Evolutionary conservation across 2,888 invertebrate genomes (phyloP), one percentile per base, ranked within the genome.

Genomic region (Philhelius pedissequus): DNA sequence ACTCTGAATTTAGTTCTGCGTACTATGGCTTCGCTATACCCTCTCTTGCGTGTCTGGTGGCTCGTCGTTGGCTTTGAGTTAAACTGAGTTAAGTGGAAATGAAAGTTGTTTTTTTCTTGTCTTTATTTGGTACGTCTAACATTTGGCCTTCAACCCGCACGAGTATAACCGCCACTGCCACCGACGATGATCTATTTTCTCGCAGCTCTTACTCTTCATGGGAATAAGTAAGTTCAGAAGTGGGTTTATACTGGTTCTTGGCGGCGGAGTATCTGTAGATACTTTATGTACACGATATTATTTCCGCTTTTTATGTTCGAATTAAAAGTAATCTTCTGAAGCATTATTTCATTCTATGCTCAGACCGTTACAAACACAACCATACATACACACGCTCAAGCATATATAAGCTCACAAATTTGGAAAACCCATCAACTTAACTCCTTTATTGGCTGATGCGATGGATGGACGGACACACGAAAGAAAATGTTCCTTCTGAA

Each of bases 271-370:
- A 38, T 38, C 38, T 50, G 22, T 38, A 52, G 50, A 48, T 64
- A 64, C 32, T 5, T 66, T 38, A 40, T 62, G 27, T 62, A 35
- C 43, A 35, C 27, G 62, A 62, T 62, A 62, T 62, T 62, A 62
- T 43, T 62, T 62, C 62, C 62, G 62, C 43, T 69, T 75, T 79
- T 38, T 76, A 48, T 75, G 71, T 52, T 62, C 70, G 62, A 84
- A 84, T 84, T 84, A 80, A 80, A 84, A 80, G 80, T 76, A 84
- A 80, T 80, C 84, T 76, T 62, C 40, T 75, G 43, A 56, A 79
- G 79, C 62, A 74, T 70, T 75, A 70, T 79, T 60, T 75, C 60
- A 84, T 79, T 68, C 68, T 66, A 40, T 30, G 68, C 22, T 56
- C 18, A 54, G 15, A 60, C 27, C 27, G 56, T 35, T n/a, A 4